Evolutionary conservation across 2,113 vertebrate genomes (phyloP).

Genomic region (Pluvialis apricaria): DNA sequence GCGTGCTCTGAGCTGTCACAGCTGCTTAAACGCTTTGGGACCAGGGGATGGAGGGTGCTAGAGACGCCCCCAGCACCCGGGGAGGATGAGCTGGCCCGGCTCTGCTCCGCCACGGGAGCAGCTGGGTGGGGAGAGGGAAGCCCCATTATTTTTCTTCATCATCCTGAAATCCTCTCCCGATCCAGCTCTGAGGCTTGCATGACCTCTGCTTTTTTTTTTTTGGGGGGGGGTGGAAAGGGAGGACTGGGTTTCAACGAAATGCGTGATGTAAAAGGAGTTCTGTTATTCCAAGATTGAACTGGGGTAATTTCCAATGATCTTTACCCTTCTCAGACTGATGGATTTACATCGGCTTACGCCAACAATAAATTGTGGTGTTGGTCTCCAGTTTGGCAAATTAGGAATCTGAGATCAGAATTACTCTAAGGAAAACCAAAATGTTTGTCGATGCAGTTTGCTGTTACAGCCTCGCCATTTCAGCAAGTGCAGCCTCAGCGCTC

Average conservation of each 20-base stretch:
- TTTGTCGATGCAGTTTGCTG: background rate
- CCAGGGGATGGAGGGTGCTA: too few relatives aligned
- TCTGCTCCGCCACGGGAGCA: accelerated
- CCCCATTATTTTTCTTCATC: background rate
- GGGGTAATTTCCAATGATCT: background rate
- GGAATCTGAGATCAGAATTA: background rate
- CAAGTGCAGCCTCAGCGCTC: background rate
- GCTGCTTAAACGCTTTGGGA: background rate
- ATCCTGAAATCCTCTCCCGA: background rate
- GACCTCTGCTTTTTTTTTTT: background rate
- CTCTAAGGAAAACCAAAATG: accelerated
- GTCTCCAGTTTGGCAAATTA: background rate
- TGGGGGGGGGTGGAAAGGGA: too few relatives aligned
- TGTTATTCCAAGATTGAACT: background rate
- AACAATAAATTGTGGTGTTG: background rate
- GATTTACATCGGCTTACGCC: background rate
- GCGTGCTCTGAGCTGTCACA: background rate
- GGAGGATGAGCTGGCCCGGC: background rate
- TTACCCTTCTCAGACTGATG: background rate
- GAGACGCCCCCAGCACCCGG: background rate
- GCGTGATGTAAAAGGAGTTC: background rate
- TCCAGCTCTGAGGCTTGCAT: background rate
- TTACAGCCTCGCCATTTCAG: background rate
- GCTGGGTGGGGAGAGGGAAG: too few relatives aligned
- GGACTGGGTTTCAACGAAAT: background rate